Percentiles rank a stretch among this genome's conserved stretches.
Conservation (phyloP, 1,140 invertebrate genomes). For the Temnothorax nylanderi region DNA sequence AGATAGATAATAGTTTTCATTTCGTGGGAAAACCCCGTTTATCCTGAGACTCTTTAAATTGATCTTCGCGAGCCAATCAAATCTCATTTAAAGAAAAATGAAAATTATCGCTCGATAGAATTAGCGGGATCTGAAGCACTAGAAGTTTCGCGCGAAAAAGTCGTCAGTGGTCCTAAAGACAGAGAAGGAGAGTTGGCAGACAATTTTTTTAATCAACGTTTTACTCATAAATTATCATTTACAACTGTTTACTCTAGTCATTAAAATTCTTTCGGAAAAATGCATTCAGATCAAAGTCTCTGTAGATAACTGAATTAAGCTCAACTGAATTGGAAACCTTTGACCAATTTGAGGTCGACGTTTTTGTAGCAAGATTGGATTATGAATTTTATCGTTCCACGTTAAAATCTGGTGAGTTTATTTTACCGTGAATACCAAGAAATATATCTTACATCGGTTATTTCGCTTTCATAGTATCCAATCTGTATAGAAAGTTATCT, state of each 20-base stretch:
- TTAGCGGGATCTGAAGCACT: not conserved
- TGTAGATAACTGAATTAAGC: not conserved
- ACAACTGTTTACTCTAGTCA: not conserved
- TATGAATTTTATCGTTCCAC: not conserved
- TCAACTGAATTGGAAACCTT: not conserved
- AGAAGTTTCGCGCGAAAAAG: not conserved
- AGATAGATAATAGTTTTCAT: slow-evolving; percentile 2
- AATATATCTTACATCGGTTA: not conserved
- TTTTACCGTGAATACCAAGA: not conserved
- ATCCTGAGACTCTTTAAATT: not conserved
- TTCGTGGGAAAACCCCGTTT: not conserved
- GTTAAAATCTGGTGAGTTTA: not conserved
- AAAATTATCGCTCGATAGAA: not conserved
- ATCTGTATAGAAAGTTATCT: not conserved
- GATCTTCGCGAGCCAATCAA: not conserved
- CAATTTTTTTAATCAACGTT: not conserved
- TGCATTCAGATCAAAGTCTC: not conserved
- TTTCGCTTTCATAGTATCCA: not conserved
- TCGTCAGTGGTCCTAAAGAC: not conserved
- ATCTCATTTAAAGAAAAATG: not conserved
- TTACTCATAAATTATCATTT: not conserved
- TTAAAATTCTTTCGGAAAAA: not conserved
- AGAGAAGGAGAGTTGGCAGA: not conserved
- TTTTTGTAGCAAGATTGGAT: slow-evolving; percentile 4
- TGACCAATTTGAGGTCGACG: not conserved